Base-by-base conservation (phyloP, 2,113 vertebrate genomes). In the Indicator maculatus region DNA sequence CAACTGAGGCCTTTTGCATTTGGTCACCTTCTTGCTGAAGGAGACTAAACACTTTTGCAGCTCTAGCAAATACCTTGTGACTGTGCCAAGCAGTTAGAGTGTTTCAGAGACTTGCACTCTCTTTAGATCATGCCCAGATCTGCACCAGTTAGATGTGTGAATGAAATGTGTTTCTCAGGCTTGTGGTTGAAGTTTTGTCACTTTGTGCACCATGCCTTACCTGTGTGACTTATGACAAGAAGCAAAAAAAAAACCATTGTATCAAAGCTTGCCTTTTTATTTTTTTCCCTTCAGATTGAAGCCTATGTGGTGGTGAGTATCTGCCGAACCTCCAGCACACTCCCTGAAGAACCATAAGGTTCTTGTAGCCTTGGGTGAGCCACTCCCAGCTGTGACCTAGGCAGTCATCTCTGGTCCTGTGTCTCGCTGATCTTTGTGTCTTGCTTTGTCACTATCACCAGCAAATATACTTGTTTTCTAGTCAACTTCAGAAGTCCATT, bases 261-360 rank as follows among this genome's bases (percentile, higher is more conserved):
- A n/a, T 72, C 70, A 55, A 60, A 78, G 16, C 27, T 26, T 52
- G 23, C 47, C 59, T 94, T 72, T 93, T 9, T 38, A n/a, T 61
- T 59, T 74, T 26, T 36, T 89, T 81, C n/a, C 74, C 97, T 98
- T 55, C 98, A 99, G 99, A 97, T 99, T 70, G 98, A 99, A 86
- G 99, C 98, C 28, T 99, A 99, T 71, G 93, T 99, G 86, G 97
- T 99, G 98, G 99, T 99, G 96, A 99, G 99, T 99, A 94, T 84
- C 84, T 83, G 67, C 26, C 70, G 53, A 6, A 36, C 33, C 26
- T 15, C 27, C 33, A 60, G 18, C 38, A 20, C 3, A 3, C 64
- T 14, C 59, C 31, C 45, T 80, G 33, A 36, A 58, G 61, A 76
- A 70, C 30, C 33, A n/a, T 39, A 11, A 85, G 63, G 5, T 41